These are phyloP conservation scores for Oceanodroma leucorhoa DNA, from an alignment of 2,797 vertebrate species.

Conservation along the genomic window DNA sequence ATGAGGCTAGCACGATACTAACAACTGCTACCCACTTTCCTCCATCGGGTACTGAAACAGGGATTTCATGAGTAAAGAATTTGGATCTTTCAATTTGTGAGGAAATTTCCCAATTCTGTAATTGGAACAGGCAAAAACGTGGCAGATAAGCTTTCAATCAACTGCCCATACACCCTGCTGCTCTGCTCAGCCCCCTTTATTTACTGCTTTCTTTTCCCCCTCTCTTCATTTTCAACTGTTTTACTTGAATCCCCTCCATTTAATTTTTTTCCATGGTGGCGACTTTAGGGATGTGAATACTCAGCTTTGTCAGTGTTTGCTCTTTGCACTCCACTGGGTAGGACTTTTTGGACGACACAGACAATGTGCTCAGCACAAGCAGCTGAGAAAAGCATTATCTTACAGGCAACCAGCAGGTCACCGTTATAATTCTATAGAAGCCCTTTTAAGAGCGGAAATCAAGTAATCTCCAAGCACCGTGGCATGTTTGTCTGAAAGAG, in stretches of 20 bases:
- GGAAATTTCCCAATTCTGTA: neutral
- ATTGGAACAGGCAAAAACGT: neutral
- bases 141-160: neutral
- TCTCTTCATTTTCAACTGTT: neutral
- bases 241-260: neutral
- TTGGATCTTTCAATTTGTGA: neutral
- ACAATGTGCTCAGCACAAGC: neutral
- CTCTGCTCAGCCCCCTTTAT: neutral
- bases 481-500: neutral
- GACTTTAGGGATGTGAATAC: neutral
- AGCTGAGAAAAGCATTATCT: neutral
- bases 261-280: neutral
- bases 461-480: neutral
- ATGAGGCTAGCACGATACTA: accelerated
- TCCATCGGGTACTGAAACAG: accelerated
- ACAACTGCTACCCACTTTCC: neutral
- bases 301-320: neutral
- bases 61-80: neutral
- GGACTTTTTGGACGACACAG: neutral
- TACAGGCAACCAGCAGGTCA: neutral
- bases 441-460: neutral
- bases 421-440: neutral
- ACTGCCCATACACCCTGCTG: neutral
- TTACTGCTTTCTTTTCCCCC: neutral
- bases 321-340: neutral